phyloP scores from a whole-genome alignment of 2,888 invertebrate genomes.

The Ennomos erosarius region DNA sequence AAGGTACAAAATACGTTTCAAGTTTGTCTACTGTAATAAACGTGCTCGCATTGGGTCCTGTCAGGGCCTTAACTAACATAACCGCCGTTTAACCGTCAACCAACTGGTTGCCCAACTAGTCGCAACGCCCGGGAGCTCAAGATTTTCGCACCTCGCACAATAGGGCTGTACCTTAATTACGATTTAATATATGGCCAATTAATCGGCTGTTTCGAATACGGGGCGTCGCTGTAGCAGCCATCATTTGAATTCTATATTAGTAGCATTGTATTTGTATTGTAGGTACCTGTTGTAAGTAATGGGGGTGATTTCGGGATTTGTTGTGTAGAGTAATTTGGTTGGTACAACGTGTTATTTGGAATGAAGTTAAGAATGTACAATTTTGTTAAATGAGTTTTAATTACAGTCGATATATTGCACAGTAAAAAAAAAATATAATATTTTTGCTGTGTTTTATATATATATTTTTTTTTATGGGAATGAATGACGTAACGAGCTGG shows the following conservation, averaged over 20 bases:
- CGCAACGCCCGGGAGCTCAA: constrained; percentile 54
- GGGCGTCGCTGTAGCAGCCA: constrained; percentile 23
- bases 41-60: too few relatives aligned
- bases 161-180: constrained; percentile 79
- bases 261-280: constrained; percentile 37
- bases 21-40: too few relatives aligned
- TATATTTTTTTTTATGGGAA: too few relatives aligned
- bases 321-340: constrained; percentile 11
- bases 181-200: constrained; percentile 83
- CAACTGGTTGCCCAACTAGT: constrained; percentile 51
- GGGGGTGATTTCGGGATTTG: constrained; percentile 24
- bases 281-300: constrained; percentile 30
- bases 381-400: too few relatives aligned
- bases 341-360: not conserved
- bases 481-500: too few relatives aligned
- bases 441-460: too few relatives aligned
- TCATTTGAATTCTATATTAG: constrained; percentile 43
- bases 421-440: too few relatives aligned
- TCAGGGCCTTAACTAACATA: constrained; percentile 4
- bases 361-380: not conserved
- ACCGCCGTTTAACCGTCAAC: constrained; percentile 31
- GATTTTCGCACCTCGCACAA: constrained; percentile 71
- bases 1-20: too few relatives aligned
- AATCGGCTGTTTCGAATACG: constrained; percentile 58
- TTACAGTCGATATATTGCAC: too few relatives aligned